Conservation (phyloP, 2,113 vertebrate species). For the Shinisaurus crocodilurus region DNA sequence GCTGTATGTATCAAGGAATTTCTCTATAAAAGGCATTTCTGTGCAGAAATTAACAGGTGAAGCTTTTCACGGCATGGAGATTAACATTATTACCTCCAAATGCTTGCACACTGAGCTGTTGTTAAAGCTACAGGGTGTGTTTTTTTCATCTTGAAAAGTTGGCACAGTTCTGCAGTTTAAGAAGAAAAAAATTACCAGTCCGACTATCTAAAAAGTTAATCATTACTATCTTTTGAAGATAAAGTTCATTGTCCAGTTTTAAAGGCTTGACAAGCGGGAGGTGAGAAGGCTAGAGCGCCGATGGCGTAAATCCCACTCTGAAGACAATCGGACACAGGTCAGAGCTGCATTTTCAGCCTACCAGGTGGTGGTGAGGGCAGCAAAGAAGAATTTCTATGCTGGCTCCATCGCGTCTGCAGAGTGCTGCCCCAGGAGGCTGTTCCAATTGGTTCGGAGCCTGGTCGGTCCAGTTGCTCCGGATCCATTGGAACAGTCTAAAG, state of each 20-base stretch:
- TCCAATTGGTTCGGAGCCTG: too few species aligned
- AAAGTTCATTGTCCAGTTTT: neutral
- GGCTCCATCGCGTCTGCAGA: too few species aligned
- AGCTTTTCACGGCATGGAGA: neutral
- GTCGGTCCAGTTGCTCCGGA: too few species aligned
- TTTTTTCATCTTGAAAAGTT: neutral
- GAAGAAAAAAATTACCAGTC: neutral
- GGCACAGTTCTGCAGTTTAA: neutral
- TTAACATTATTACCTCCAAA: neutral
- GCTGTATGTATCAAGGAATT: neutral
- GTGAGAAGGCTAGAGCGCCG: too few species aligned
- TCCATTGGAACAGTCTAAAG: too few species aligned
- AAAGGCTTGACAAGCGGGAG: neutral
- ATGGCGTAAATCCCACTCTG: too few species aligned
- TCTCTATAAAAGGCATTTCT: neutral
- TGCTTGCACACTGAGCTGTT: neutral
- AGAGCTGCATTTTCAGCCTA: too few species aligned
- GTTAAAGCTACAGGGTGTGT: neutral
- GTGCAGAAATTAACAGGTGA: neutral
- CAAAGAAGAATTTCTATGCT: too few species aligned
- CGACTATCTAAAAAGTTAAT: neutral
- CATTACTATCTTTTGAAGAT: neutral
- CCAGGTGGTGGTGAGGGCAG: too few species aligned
- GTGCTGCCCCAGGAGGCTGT: too few species aligned
- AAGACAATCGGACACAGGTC: too few species aligned